Conservation (phyloP, 2,113 vertebrate species). For the Sorex fumeus region DNA sequence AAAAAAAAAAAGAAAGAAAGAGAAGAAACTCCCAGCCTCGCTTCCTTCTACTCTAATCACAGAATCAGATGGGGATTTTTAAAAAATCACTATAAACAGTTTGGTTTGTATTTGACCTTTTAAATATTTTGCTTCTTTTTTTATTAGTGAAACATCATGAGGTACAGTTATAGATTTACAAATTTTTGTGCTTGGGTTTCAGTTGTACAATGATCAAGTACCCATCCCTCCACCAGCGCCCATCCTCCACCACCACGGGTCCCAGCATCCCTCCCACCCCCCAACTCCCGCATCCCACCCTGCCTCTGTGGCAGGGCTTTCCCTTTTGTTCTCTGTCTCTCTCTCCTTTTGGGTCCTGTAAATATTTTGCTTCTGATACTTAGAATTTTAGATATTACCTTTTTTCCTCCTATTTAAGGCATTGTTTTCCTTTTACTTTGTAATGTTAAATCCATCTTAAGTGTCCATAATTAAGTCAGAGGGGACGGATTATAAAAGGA, state of each 20-base stretch:
- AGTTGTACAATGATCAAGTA: too few species aligned
- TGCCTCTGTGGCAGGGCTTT: too few species aligned
- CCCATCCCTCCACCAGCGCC: too few species aligned
- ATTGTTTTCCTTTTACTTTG: slow-evolving; percentile 1
- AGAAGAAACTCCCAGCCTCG: neutral
- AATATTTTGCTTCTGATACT: slow-evolving; percentile 51
- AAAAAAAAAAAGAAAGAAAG: neutral
- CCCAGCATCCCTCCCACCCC: too few species aligned
- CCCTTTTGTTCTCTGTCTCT: too few species aligned
- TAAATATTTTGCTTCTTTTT: slow-evolving; percentile 59
- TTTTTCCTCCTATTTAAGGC: slow-evolving; percentile 10
- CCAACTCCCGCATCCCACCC: too few species aligned
- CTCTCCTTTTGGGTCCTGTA: too few species aligned
- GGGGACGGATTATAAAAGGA: neutral
- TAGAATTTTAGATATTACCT: neutral
- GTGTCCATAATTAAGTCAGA: neutral
- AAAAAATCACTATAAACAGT: neutral
- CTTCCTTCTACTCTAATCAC: neutral
- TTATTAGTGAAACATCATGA: too few species aligned
- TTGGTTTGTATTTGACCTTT: slow-evolving; percentile 31
- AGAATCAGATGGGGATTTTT: neutral
- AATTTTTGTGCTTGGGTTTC: too few species aligned
- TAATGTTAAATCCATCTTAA: slow-evolving; percentile 10
- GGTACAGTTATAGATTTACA: too few species aligned
- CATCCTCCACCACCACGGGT: too few species aligned